Evolutionary conservation across 37 sponge, comb jelly and placozoan genomes (phyloP), one percentile per base, ranked within the genome.

Genomic region (Cliona cf. orientalis): DNA sequence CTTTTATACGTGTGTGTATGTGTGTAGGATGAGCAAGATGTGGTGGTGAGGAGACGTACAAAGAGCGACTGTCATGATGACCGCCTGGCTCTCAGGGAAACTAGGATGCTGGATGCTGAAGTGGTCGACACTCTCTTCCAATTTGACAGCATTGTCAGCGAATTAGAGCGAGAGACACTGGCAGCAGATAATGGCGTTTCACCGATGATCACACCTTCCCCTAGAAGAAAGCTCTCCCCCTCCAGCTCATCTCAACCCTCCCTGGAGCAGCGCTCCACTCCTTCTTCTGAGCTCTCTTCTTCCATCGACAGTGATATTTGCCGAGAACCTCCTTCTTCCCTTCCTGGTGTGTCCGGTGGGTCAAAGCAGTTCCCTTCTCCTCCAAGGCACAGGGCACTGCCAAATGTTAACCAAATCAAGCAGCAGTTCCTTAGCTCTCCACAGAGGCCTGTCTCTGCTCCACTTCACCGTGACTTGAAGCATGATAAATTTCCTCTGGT

Each of bases 81-180:
- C 55, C 11, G 55, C 14, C 55, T 49, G 55, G 11, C 55, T 49
- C 14, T 17, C 55, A 49, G 14, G 55, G 55, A 49, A 49, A 19
- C 55, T 19, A 19, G 5, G n/a, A 6, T 59, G 21, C 71, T 80
- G 34, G 81, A 80, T 39, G n/a, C 37, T 4, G 81, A 80, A 32
- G 59, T 80, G 2, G 29, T 26, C 9, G 84, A 75, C 58, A 58
- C 71, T 12, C 68, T 84, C 32, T 84, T 66, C 25, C 61, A 85
- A 28, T 85, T 85, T 70, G 85, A 85, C 32, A 40, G 59, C 0
- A 77, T 85, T 12, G 38, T 85, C 46, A 58, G 33, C 42, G 78
- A 45, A 7, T 34, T 85, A 11, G 78, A 85, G 37, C 45, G 19
- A 29, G 67, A 68, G 7, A 57, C 73, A 25, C 1, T 23, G 31